phyloP scores from a whole-genome alignment of 2,113 vertebrate species.

The Pterocles orientalis region DNA sequence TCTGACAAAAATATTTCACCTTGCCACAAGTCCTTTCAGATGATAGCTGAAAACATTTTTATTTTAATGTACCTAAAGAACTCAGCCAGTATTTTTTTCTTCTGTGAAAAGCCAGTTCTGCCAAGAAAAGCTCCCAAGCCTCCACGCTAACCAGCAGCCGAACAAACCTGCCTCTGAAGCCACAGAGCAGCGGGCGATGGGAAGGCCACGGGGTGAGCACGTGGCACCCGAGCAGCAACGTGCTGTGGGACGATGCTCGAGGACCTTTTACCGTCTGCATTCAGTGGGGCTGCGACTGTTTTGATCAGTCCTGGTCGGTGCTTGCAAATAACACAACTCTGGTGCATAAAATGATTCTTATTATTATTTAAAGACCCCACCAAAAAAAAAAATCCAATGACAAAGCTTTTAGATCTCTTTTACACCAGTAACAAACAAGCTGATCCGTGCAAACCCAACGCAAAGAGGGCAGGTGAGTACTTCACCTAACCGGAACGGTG shows the following conservation, averaged over 20 bases:
- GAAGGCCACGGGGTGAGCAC: not conserved
- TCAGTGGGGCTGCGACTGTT: not conserved
- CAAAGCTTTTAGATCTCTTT: not conserved
- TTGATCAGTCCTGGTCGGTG: not conserved
- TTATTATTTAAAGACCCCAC: not conserved
- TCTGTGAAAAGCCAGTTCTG: not conserved
- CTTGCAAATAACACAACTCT: not conserved
- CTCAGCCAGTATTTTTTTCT: not conserved
- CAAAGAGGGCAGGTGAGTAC: not conserved
- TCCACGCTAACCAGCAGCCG: not conserved
- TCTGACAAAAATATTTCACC: not conserved
- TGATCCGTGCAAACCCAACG: not conserved
- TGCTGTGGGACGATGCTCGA: not conserved
- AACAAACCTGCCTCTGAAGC: not conserved
- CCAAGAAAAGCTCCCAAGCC: not conserved
- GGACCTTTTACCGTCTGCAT: not conserved
- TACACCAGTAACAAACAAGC: not conserved
- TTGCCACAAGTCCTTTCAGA: not conserved
- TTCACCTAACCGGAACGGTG: fast-evolving
- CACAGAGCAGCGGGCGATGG: not conserved
- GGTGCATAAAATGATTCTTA: not conserved
- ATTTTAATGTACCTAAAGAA: not conserved
- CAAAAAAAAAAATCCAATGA: not conserved
- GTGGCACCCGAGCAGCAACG: fast-evolving
- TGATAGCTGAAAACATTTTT: not conserved